Base-by-base conservation (phyloP, 2,888 invertebrate species). In the Philopedon plagiatum region DNA sequence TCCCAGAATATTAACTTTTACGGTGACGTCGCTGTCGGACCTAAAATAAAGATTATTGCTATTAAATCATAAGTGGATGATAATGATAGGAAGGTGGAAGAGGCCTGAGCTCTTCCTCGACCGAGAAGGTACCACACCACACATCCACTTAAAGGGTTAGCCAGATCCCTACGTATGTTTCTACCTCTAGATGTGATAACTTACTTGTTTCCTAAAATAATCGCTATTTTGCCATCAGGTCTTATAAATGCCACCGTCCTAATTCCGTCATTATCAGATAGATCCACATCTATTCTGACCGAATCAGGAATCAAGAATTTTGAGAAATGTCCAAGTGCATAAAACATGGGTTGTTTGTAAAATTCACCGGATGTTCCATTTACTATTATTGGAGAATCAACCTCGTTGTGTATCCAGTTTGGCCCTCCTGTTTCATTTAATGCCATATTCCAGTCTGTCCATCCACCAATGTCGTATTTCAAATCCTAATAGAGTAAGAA, bases 381-480 rank as follows among this genome's bases (percentile, higher is more conserved):
- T 0, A 91, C 89, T 64, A 92, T 86, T 56, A 96, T 90, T 0
- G 95, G 90, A 87, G 69, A 63, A 32, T 73, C 73, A 9, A 69
- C 73, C 18, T 58, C 90, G 84, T 95, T 94, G 2, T 88, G 81
- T 0, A 89, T 90, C 91, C 92, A 94, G 81, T 91, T 94, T 0
- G 96, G 96, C 0, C 95, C 94, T 21, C 95, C 95, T 0, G 81
- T 74, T 64, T 87, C 84, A 81, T 94, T 88, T 18, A 96, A 83
- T 23, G 91, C 92, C 41, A 96, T 85, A 83, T 97, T 96, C 95
- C 96, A 97, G 83, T 97, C 96, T 0, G 93, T 88, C 95, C 95
- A 97, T 0, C 93, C 95, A 21, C 89, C 88, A 0, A 92, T 91
- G 85, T 90, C 92, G 83, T 94, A 89, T 77, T 92, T 90, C 15